Conservation (phyloP, 2,888 invertebrate species). For the Eulithis prunata region DNA sequence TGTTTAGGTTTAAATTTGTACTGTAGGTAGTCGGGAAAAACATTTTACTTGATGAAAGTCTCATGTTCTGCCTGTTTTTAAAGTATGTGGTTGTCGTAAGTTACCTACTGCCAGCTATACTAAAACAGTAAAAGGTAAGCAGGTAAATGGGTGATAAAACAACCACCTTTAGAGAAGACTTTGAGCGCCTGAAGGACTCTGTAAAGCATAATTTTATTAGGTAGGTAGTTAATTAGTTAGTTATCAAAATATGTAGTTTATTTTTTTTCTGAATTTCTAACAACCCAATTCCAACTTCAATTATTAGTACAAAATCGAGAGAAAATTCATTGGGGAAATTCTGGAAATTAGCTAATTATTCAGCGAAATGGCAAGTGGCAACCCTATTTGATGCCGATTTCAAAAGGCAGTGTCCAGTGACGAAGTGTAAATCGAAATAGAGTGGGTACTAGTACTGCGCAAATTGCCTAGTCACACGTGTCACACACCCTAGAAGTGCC, state of each 20-base stretch:
- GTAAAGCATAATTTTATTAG: too few relatives aligned
- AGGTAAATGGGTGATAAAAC: too few relatives aligned
- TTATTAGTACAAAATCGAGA: not conserved
- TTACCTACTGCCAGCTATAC: too few relatives aligned
- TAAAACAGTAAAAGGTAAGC: too few relatives aligned
- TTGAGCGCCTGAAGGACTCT: too few relatives aligned
- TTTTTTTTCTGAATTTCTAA: too few relatives aligned
- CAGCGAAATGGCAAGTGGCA: conserved; percentile 16
- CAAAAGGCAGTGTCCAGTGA: conserved; percentile 42
- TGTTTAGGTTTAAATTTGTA: conserved; percentile 27
- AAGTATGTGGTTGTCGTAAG: not conserved
- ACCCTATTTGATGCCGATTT: conserved; percentile 30
- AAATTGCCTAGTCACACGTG: conserved; percentile 43
- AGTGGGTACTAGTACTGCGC: conserved; percentile 38
- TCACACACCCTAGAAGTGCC: conserved; percentile 40
- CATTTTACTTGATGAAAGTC: not conserved
- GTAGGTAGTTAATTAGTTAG: too few relatives aligned
- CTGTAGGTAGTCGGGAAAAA: conserved; percentile 5
- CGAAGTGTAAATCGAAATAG: conserved; percentile 38
- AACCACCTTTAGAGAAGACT: too few relatives aligned
- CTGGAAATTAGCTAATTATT: conserved; percentile 4
- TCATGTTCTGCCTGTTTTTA: not conserved
- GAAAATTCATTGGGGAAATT: not conserved
- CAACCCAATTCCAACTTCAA: not conserved
- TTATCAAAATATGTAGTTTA: too few relatives aligned